Base-by-base conservation (phyloP, 2,888 invertebrate species). In the Phyllotreta striolata region DNA sequence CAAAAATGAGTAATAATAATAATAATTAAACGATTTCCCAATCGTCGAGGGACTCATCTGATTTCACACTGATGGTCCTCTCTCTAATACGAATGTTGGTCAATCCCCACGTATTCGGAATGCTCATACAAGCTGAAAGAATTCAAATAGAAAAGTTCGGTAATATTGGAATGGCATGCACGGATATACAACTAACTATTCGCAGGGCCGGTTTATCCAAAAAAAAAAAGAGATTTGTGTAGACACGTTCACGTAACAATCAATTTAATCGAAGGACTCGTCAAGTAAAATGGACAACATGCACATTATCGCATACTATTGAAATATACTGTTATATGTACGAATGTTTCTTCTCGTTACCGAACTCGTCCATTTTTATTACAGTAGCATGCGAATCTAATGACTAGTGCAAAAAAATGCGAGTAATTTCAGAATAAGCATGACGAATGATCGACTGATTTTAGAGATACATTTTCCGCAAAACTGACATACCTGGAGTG, bases 51-150 rank as follows among this genome's bases (percentile, higher is more conserved):
- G 79, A 78, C 61, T 70, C 75, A 68, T 79, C 78, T 13, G 78
- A 76, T 58, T 67, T 64, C 43, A 67, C 71, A 68, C 70, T 73
- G 49, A 72, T 67, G n/a, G 65, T 70, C 57, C 72, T 71, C 61
- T 72, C 73, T 61, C 67, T 72, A 46, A 78, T 63, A 62, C 74
- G 72, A 52, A 86, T 83, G 71, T 84, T 81, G 59, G 84, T 83
- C 49, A 87, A 78, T 72, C 86, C 87, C 88, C 88, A 88, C 40
- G 83, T 84, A 55, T 85, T 85, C 0, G 88, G 88, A 63, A 88
- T 77, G 64, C 84, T 80, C 34, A 85, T 79, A 38, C 85, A 80
- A 74, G 84, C 85, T 35, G 84, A 84, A 72, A 71, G 54, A 65
- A 64, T 47, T 44, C 9, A 44, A 24, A 44, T 9, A 44, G 44